These are phyloP conservation scores for Plebejus anna DNA, from an alignment of 2,888 invertebrate genomes.

Conservation along the genomic window DNA sequence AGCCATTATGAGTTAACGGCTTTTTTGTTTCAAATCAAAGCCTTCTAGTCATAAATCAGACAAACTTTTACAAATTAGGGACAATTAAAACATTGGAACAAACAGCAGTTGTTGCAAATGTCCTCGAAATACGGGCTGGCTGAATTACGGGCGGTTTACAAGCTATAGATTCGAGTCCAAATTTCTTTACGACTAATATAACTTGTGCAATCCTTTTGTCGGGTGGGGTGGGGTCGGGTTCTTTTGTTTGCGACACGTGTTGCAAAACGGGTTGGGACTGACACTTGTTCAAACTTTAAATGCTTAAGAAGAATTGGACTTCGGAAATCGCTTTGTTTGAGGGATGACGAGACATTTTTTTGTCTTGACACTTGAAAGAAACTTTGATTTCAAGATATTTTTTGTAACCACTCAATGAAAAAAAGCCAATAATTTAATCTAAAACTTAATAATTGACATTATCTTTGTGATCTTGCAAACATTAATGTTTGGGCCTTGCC, in stretches of 20 bases:
- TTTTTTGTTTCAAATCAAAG: conserved; percentile 43
- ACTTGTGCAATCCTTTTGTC: conserved; percentile 78
- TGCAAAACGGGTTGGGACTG: conserved; percentile 73
- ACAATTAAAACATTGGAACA: conserved; percentile 77
- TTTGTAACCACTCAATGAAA: neutral
- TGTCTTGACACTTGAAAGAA: neutral
- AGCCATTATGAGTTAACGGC: neutral
- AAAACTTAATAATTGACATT: neutral
- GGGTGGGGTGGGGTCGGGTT: conserved; percentile 52
- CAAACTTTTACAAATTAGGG: conserved; percentile 76
- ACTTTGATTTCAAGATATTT: neutral
- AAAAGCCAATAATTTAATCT: neutral
- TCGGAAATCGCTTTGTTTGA: conserved; percentile 41
- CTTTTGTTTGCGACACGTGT: conserved; percentile 78
- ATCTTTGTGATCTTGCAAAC: neutral
- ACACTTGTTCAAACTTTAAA: conserved; percentile 67
- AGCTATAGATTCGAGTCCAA: conserved; percentile 75
- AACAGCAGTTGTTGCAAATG: conserved; percentile 78
- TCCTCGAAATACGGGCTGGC: conserved; percentile 74
- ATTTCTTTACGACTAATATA: conserved; percentile 78
- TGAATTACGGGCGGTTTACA: conserved; percentile 73
- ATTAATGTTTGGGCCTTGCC: neutral
- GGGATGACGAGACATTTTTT: neutral
- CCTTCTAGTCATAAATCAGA: conserved; percentile 66
- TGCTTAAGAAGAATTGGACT: conserved; percentile 56